Evolutionary conservation across 2,797 vertebrate species (phyloP).

Genomic region (Hypotaenidia philippensis): DNA sequence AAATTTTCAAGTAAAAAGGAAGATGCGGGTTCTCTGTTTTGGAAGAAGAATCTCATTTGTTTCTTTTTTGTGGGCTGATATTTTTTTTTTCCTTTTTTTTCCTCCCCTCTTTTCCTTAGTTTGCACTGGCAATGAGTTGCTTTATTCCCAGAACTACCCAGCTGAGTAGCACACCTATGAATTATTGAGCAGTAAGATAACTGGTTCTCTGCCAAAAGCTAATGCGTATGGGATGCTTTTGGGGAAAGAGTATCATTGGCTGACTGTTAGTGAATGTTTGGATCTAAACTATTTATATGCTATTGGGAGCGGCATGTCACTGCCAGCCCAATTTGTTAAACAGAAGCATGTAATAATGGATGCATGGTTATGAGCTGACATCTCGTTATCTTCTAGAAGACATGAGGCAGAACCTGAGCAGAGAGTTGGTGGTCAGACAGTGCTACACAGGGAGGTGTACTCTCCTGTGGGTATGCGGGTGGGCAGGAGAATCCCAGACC

Average conservation of each 20-base stretch:
- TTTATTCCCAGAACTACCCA: constrained; percentile 55
- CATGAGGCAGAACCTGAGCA: background rate
- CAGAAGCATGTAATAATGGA: background rate
- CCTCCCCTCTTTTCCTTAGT: background rate
- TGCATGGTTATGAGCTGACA: background rate
- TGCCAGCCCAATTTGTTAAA: constrained; percentile 21
- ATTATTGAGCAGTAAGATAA: constrained; percentile 58
- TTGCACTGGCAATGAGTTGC: background rate
- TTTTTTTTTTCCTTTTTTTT: background rate
- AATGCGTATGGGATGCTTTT: constrained; percentile 48
- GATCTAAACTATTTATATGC: constrained; percentile 52
- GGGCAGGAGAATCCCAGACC: background rate
- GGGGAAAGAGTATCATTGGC: background rate
- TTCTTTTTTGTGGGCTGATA: background rate
- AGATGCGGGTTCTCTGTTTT: background rate
- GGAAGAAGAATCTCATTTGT: background rate
- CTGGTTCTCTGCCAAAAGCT: constrained; percentile 54
- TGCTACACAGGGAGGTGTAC: background rate
- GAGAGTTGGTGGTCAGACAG: background rate
- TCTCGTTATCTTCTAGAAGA: background rate
- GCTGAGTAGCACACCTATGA: constrained; percentile 45
- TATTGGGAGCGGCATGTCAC: background rate
- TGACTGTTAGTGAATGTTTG: constrained; percentile 15
- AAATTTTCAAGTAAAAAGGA: background rate
- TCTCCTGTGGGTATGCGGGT: background rate